Conservation (phyloP, 53 echinoderm and acorn worm genomes). For the Pentamera pediparva region DNA sequence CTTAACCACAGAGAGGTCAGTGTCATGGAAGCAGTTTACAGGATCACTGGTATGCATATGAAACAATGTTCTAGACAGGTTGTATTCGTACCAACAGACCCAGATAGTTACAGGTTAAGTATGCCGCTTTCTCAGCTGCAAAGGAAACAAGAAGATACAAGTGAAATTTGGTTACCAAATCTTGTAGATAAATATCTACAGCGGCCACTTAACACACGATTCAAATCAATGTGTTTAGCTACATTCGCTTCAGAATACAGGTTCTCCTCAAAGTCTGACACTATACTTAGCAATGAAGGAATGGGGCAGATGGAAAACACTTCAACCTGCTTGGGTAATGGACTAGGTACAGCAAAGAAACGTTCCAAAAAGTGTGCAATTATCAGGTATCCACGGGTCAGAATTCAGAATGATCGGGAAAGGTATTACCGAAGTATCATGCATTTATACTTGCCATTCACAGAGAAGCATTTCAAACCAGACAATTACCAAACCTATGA, state of each 20-base stretch:
- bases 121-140: slow-evolving; percentile 9
- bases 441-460: slow-evolving; percentile 1
- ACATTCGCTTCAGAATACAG: neutral
- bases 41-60: slow-evolving; percentile 45
- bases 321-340: neutral
- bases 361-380: neutral
- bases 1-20: slow-evolving; percentile 35
- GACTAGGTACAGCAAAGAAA: neutral
- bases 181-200: slow-evolving; percentile 10
- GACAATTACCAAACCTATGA: neutral
- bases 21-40: slow-evolving; percentile 37
- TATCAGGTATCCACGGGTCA: neutral
- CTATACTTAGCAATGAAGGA: neutral
- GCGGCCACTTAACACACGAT: neutral
- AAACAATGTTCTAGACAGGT: slow-evolving; percentile 54
- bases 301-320: neutral
- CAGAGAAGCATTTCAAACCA: neutral
- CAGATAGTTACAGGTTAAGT: slow-evolving; percentile 5
- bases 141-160: slow-evolving; percentile 29
- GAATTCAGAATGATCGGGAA: neutral
- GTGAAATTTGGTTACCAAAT: neutral
- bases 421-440: neutral
- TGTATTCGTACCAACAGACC: slow-evolving; percentile 48
- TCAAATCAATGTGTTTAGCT: neutral
- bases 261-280: neutral